These are phyloP conservation scores for Stylophora pistillata DNA, from an alignment of 64 coral and sea anemone genomes.

Conservation along the genomic window DNA sequence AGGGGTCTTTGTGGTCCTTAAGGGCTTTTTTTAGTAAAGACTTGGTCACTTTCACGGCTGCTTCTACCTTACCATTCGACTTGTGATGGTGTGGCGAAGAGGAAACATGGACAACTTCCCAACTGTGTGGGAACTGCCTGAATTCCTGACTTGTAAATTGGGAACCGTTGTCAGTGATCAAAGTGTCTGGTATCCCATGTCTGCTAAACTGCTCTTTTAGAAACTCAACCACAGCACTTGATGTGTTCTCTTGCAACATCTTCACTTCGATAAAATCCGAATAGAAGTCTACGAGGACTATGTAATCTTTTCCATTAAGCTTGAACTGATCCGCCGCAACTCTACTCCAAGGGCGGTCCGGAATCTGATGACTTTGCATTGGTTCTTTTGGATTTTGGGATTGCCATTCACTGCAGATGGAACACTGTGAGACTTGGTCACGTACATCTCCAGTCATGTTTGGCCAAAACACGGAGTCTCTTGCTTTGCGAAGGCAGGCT, in stretches of 20 bases:
- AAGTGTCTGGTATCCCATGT: conserved; percentile 26
- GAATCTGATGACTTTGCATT: conserved; percentile 16
- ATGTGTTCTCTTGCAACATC: background rate
- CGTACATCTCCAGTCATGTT: conserved; percentile 16
- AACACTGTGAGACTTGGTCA: conserved; percentile 12
- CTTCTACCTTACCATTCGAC: background rate
- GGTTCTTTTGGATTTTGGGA: conserved; percentile 10
- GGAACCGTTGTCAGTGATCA: conserved; percentile 10
- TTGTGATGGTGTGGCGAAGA: background rate
- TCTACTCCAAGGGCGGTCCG: conserved; percentile 14
- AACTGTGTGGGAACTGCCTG: conserved; percentile 1
- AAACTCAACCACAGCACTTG: conserved; percentile 1
- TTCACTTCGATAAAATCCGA: conserved; percentile 39
- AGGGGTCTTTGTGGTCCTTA: conserved; percentile 13
- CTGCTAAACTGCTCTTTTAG: conserved; percentile 29
- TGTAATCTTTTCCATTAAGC: background rate
- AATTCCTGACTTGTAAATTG: conserved; percentile 41
- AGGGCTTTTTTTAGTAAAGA: background rate
- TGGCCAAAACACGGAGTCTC: conserved; percentile 15
- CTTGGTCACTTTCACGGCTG: background rate
- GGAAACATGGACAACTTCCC: conserved; percentile 20
- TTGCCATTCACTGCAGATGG: conserved; percentile 9
- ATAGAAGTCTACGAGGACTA: conserved; percentile 47
- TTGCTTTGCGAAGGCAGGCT: conserved; percentile 8
- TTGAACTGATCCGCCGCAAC: conserved; percentile 39